These are phyloP conservation scores for Achlya flavicornis DNA, from an alignment of 2,888 invertebrate genomes.

Conservation along the genomic window DNA sequence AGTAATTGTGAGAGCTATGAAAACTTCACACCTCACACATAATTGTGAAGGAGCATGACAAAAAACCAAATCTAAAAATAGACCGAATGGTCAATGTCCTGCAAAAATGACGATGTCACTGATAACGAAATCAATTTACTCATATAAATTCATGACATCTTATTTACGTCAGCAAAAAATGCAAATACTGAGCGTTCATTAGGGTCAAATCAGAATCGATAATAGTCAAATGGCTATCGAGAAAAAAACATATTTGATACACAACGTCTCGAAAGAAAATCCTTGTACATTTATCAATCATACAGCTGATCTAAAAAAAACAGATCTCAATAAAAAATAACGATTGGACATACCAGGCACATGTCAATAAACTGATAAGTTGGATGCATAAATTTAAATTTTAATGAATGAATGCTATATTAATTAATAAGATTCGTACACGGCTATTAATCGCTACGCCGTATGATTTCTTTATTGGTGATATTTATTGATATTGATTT, in stretches of 20 bases:
- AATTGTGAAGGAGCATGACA: not conserved
- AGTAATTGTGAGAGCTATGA: slow-evolving; percentile 38
- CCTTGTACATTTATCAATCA: slow-evolving; percentile 41
- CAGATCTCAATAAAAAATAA: slow-evolving; percentile 38
- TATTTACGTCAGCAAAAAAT: slow-evolving; percentile 26
- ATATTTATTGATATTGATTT: slow-evolving; percentile 19
- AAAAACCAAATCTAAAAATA: slow-evolving; percentile 3
- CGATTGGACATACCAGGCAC: slow-evolving; percentile 42
- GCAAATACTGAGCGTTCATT: slow-evolving; percentile 34
- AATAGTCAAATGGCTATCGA: slow-evolving; percentile 28
- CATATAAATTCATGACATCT: slow-evolving; percentile 39
- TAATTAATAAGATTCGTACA: slow-evolving; percentile 32
- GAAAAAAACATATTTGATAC: slow-evolving; percentile 22
- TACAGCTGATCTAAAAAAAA: slow-evolving; percentile 43
- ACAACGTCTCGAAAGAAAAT: slow-evolving; percentile 33
- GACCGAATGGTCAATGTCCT: slow-evolving; percentile 29
- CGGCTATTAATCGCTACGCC: slow-evolving; percentile 22
- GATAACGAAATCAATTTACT: slow-evolving; percentile 42
- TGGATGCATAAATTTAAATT: slow-evolving; percentile 59
- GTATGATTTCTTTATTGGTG: slow-evolving; percentile 23
- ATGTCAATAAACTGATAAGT: slow-evolving; percentile 58
- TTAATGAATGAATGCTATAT: slow-evolving; percentile 51
- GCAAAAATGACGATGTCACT: slow-evolving; percentile 36
- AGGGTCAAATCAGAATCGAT: slow-evolving; percentile 22
- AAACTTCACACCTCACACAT: slow-evolving; percentile 13